Evolutionary conservation across 2,113 vertebrate species (phyloP), one percentile per base, ranked within the genome.

Genomic region (Menura novaehollandiae): DNA sequence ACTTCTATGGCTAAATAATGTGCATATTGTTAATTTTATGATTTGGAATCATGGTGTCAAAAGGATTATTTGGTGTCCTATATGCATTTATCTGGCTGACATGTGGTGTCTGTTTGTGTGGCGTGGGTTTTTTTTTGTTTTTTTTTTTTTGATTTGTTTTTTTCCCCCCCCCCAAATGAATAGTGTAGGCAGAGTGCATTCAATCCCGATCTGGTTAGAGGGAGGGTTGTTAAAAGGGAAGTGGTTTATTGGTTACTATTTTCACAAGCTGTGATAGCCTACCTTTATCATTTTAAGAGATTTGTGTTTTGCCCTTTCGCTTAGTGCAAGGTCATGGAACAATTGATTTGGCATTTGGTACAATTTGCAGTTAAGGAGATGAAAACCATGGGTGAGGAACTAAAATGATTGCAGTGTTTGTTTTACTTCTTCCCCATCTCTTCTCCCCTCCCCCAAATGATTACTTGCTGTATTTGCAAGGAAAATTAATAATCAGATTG

Each of bases 271-370:
- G 60, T 78, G 88, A 64, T 94, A 88, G 81, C 73, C 77, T 92
- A 91, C 64, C 68, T 95, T 96, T 85, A 85, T 95, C 35, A 88
- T 72, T 91, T 87, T 71, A 62, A 78, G 85, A 85, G 47, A 82
- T 93, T 91, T 55, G 69, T 95, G 52, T 88, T 97, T 91, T 93
- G 69, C 69, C 71, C 85, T 89, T 95, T 94, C 60, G 60, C 74
- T 95, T 89, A 95, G 77, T 89, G 77, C 90, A 88, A 95, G 93
- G 96, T 96, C 92, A 59, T 8, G 28, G 77, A 95, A 89, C 90
- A 89, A 94, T 89, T 94, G 93, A 94, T 95, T 89, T 5, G 44
- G 66, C 43, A 81, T 89, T 94, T 93, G 35, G 56, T 82, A 78
- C 77, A 82, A 81, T 82, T 93, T 94, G 56, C 44, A 56, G 81